Conservation (phyloP, 2,113 vertebrate genomes). For the Clupea harengus region DNA sequence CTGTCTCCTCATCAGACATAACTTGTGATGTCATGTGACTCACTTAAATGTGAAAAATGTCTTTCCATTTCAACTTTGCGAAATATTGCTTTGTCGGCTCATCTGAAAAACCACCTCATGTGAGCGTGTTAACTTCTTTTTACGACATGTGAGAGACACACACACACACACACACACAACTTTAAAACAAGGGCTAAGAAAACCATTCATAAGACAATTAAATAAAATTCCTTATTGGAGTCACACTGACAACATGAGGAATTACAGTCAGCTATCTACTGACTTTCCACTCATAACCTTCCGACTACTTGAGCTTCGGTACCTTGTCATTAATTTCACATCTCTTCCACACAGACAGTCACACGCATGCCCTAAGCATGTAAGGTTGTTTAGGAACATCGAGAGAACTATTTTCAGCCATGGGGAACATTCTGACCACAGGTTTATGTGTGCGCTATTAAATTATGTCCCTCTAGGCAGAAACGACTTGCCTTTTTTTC, state of each 20-base stretch:
- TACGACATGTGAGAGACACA: too few relatives aligned
- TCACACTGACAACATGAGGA: background rate
- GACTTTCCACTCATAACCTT: background rate
- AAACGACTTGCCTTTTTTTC: background rate
- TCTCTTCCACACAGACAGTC: background rate
- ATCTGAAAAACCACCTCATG: too few relatives aligned
- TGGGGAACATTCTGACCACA: background rate
- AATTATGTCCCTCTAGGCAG: constrained; percentile 13
- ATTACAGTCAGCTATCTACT: background rate
- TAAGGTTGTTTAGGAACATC: background rate
- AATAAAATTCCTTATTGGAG: background rate
- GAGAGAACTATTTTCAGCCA: background rate
- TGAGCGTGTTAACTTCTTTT: too few relatives aligned
- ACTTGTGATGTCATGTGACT: too few relatives aligned
- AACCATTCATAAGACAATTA: background rate
- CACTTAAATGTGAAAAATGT: too few relatives aligned
- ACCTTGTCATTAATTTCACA: constrained; percentile 11
- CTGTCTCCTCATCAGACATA: too few relatives aligned
- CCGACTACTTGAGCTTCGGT: background rate
- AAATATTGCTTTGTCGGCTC: too few relatives aligned
- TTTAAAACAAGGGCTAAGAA: background rate
- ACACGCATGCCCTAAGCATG: background rate
- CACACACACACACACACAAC: too few relatives aligned
- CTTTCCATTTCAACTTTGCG: too few relatives aligned
- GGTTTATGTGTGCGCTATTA: constrained; percentile 15